Conservation (phyloP, 2,888 invertebrate genomes). For the Pinctada fucata region DNA sequence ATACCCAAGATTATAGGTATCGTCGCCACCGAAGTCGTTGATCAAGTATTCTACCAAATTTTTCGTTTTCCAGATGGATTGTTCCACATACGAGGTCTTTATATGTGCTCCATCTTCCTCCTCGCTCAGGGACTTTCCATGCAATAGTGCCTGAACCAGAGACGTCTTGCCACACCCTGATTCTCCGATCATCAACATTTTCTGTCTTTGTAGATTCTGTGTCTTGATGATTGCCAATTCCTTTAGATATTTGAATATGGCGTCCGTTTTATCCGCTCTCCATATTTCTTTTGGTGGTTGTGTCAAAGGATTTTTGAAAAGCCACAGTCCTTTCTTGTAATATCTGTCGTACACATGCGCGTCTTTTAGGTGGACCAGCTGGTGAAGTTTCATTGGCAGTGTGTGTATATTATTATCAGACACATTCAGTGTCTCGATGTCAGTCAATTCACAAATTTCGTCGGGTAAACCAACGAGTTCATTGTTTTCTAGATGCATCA, state of each 20-base stretch:
- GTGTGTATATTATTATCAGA: slow-evolving; percentile 68
- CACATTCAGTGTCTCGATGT: slow-evolving; percentile 73
- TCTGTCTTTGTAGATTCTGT: slow-evolving; percentile 73
- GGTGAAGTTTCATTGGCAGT: slow-evolving; percentile 71
- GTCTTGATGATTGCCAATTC: slow-evolving; percentile 70
- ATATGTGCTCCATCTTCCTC: slow-evolving; percentile 59
- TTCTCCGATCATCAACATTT: slow-evolving; percentile 70
- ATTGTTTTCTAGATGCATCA: slow-evolving; percentile 67
- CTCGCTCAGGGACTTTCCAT: slow-evolving; percentile 65
- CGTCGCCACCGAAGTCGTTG: slow-evolving; percentile 71
- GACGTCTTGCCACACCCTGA: slow-evolving; percentile 74
- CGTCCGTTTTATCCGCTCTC: slow-evolving; percentile 71
- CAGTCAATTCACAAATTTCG: slow-evolving; percentile 68
- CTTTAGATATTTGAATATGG: slow-evolving; percentile 72
- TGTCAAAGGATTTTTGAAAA: slow-evolving; percentile 74
- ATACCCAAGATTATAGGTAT: slow-evolving; percentile 64
- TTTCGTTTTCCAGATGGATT: slow-evolving; percentile 69
- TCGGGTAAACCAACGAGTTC: slow-evolving; percentile 66
- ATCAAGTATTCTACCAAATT: slow-evolving; percentile 72
- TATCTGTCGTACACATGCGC: slow-evolving; percentile 73
- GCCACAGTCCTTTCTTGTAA: slow-evolving; percentile 73
- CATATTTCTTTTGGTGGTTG: slow-evolving; percentile 74
- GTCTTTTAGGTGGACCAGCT: slow-evolving; percentile 63
- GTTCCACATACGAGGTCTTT: slow-evolving; percentile 54
- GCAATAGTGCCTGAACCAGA: slow-evolving; percentile 64